Percentiles rank a stretch among this genome's conserved stretches.
Evolutionary conservation across 2,797 vertebrate species (phyloP).

Genomic region (Lagocephalus sceleratus): DNA sequence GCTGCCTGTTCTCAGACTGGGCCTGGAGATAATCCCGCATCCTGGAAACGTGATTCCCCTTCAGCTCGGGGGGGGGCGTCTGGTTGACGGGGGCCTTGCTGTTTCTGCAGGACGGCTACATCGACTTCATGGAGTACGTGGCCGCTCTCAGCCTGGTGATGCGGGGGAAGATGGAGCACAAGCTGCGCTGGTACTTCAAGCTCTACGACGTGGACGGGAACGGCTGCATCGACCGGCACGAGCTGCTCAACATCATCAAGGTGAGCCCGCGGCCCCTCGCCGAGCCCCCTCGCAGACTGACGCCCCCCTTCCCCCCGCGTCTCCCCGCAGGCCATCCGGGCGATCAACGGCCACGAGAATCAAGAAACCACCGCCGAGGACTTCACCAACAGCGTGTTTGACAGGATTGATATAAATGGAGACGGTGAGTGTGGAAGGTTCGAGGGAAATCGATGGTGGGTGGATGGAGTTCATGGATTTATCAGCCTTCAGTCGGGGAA

Average conservation of each 20-base stretch:
- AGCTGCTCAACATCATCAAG: constrained; percentile 91
- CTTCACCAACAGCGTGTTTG: constrained; percentile 87
- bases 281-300: constrained; percentile 1
- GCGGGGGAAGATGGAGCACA: constrained; percentile 93
- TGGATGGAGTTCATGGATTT: constrained; percentile 17
- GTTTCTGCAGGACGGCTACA: constrained; percentile 83
- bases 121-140: constrained; percentile 94
- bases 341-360: constrained; percentile 82
- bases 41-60: constrained; percentile 5
- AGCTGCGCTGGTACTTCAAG: constrained; percentile 92
- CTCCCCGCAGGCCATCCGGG: constrained; percentile 81
- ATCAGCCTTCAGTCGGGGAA: constrained; percentile 7
- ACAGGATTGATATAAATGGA: constrained; percentile 87
- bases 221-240: constrained; percentile 88
- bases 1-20: constrained; percentile 27
- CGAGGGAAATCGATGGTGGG: constrained; percentile 8
- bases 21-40: constrained; percentile 40
- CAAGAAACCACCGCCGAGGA: constrained; percentile 81
- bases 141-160: constrained; percentile 90
- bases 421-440: constrained; percentile 78
- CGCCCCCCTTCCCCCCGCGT: constrained; percentile 10
- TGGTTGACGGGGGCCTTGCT: too few species aligned
- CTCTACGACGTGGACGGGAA: constrained; percentile 92
- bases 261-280: constrained; percentile 39
- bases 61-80: too few species aligned